These are phyloP conservation scores for Trachelus tabidus DNA, from an alignment of 2,888 invertebrate genomes.

Conservation along the genomic window DNA sequence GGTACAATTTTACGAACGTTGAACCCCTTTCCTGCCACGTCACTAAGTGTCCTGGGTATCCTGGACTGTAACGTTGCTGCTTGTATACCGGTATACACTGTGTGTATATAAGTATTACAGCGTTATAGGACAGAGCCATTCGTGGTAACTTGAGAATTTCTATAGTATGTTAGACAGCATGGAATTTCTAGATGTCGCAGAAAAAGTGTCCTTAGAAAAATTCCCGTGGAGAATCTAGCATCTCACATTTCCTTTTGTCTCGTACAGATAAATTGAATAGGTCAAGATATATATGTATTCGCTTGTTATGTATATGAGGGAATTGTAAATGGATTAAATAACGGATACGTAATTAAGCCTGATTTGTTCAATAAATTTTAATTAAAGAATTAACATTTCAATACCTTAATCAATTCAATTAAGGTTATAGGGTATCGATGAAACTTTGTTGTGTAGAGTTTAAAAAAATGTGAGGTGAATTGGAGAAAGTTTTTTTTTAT, in stretches of 20 bases:
- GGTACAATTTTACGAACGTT: conserved; percentile 1
- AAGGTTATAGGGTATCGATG: not conserved
- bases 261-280: not conserved
- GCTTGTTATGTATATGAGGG: not conserved
- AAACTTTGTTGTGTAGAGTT: not conserved
- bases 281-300: not conserved
- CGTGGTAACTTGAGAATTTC: not conserved
- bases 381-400: not conserved
- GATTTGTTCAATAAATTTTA: not conserved
- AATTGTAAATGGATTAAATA: not conserved
- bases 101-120: not conserved
- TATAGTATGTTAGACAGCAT: not conserved
- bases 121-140: not conserved
- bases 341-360: not conserved
- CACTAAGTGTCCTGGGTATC: not conserved
- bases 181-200: not conserved
- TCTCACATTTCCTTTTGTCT: not conserved
- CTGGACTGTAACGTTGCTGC: not conserved
- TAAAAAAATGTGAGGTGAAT: not conserved
- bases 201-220: not conserved
- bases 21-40: not conserved
- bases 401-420: not conserved
- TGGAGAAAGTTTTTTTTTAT: not conserved
- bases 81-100: not conserved
- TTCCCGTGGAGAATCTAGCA: not conserved